Evolutionary conservation across 2,797 vertebrate genomes (phyloP).

Genomic region (Poliocrania exsul): DNA sequence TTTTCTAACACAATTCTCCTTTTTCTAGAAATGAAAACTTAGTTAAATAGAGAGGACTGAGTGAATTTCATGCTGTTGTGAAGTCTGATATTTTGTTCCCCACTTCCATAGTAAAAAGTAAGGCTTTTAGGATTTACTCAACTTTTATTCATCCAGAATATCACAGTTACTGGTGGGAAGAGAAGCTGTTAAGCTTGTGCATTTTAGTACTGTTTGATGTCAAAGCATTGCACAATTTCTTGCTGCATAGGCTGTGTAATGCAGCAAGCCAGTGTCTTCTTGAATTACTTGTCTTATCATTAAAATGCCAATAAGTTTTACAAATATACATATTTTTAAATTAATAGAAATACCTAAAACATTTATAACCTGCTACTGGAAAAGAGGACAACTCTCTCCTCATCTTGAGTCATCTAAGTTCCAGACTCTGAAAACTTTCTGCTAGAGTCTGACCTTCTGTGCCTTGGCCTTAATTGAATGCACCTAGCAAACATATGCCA

Average conservation of each 20-base stretch:
- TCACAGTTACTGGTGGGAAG: background rate
- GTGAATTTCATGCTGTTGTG: background rate
- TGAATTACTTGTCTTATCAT: background rate
- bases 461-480: background rate
- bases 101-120: background rate
- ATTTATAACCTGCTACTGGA: background rate
- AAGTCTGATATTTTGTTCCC: background rate
- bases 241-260: background rate
- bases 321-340: background rate
- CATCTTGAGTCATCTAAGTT: background rate
- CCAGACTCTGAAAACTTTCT: background rate
- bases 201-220: background rate
- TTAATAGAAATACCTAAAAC: background rate
- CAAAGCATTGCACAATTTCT: background rate
- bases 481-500: background rate
- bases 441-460: background rate
- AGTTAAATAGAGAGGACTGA: background rate
- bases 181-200: background rate
- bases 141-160: background rate
- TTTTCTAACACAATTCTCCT: background rate
- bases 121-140: background rate
- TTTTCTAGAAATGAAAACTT: background rate
- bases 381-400: background rate
- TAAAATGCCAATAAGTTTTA: background rate
- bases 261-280: background rate